These are phyloP conservation scores for Drosophila mimica DNA, from an alignment of 2,888 invertebrate genomes.

Conservation along the genomic window DNA sequence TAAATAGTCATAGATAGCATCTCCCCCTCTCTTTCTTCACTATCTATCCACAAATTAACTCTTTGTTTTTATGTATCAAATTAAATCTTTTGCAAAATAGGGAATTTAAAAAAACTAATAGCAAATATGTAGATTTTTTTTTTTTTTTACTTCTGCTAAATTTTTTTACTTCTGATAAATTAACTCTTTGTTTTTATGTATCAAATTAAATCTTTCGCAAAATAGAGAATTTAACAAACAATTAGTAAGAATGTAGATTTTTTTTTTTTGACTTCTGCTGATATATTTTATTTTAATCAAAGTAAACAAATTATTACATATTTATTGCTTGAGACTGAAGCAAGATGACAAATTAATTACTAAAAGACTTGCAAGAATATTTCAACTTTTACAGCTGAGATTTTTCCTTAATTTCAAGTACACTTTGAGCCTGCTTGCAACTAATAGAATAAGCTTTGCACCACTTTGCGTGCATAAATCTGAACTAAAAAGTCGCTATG, in stretches of 20 bases:
- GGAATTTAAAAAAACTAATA: background rate
- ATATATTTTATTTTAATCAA: background rate
- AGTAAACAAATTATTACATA: background rate
- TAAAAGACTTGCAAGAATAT: background rate
- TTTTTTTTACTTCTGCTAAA: too few species aligned
- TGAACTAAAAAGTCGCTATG: conserved; percentile 40
- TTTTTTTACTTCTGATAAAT: too few species aligned
- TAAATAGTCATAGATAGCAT: background rate
- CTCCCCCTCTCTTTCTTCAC: background rate
- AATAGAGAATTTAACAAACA: too few species aligned
- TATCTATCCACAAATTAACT: background rate
- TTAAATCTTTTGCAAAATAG: background rate
- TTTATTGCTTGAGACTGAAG: background rate
- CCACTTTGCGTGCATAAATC: conserved; percentile 66
- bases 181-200: too few species aligned
- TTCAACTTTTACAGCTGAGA: background rate
- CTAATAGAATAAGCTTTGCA: conserved; percentile 56
- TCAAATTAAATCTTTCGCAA: too few species aligned
- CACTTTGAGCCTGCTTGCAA: conserved; percentile 54
- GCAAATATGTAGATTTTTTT: too few species aligned
- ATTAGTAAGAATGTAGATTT: too few species aligned
- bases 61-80: background rate
- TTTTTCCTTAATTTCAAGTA: conserved; percentile 52
- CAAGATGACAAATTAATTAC: background rate
- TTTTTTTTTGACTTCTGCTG: too few species aligned